Percentiles rank a stretch among this genome's conserved stretches.
These are phyloP conservation scores for Miniopterus natalensis DNA, from an alignment of 2,113 vertebrate species.

Conservation along the genomic window DNA sequence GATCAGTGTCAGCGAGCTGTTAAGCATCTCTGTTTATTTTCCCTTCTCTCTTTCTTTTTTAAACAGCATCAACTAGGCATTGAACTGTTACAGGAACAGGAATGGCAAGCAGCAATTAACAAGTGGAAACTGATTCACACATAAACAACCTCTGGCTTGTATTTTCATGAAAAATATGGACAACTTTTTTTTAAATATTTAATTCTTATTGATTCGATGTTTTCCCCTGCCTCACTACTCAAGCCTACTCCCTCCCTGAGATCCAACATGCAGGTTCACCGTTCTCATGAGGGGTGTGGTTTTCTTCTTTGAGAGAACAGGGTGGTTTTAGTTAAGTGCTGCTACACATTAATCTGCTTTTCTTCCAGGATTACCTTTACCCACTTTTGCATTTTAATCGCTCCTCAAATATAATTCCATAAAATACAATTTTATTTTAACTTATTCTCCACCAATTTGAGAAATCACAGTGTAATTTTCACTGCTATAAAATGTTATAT, in stretches of 20 bases:
- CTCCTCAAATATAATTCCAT: slow-evolving; percentile 50
- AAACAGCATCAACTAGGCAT: background rate
- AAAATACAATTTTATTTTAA: slow-evolving; percentile 26
- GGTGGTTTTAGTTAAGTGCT: slow-evolving; percentile 12
- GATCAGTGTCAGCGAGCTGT: slow-evolving; percentile 45
- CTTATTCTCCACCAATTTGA: slow-evolving; percentile 64
- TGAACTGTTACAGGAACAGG: background rate
- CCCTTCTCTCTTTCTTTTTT: background rate
- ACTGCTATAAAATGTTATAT: slow-evolving; percentile 74
- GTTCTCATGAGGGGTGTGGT: background rate
- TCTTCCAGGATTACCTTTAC: slow-evolving; percentile 42
- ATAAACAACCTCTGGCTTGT: background rate
- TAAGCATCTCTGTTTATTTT: background rate
- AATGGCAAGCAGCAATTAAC: slow-evolving; percentile 53
- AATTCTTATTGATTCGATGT: background rate
- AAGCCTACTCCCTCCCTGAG: background rate
- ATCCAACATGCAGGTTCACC: background rate
- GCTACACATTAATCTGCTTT: slow-evolving; percentile 56
- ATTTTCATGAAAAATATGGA: slow-evolving; percentile 12
- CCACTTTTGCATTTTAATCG: slow-evolving; percentile 54
- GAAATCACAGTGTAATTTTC: slow-evolving; percentile 68
- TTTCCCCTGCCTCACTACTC: background rate
- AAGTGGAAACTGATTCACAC: slow-evolving; percentile 11
- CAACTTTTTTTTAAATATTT: slow-evolving; percentile 50
- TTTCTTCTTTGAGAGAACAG: slow-evolving; percentile 4